These are phyloP conservation scores for Neogobius melanostomus DNA, from an alignment of 2,113 vertebrate species.

Conservation along the genomic window DNA sequence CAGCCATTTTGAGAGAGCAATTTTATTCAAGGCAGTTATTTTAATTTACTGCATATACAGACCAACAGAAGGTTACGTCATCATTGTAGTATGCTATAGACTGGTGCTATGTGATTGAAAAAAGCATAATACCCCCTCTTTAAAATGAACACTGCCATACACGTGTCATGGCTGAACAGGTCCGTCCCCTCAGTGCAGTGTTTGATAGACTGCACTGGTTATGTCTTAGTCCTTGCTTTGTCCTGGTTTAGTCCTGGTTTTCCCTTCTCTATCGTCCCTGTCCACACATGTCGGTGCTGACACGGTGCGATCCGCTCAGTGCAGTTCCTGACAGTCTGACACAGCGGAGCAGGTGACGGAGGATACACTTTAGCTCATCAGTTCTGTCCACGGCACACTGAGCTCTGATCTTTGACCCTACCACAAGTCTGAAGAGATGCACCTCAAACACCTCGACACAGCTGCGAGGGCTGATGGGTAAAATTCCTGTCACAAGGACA, in stretches of 20 bases:
- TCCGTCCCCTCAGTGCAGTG: no score
- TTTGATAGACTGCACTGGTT: no score
- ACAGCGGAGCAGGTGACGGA: constrained; percentile 64
- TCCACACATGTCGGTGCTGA: constrained; percentile 29
- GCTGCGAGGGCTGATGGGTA: constrained; percentile 1
- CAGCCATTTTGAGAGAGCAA: no score
- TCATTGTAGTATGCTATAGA: no score
- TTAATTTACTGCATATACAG: no score
- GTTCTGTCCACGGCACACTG: constrained; percentile 44
- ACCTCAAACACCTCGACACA: neutral
- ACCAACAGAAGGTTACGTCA: no score
- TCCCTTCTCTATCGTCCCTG: neutral
- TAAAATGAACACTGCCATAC: no score
- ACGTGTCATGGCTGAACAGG: no score
- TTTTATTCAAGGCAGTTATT: no score
- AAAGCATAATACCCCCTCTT: no score
- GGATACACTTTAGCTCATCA: constrained; percentile 51
- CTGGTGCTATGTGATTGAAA: no score
- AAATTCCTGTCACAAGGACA: neutral
- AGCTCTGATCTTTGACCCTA: constrained; percentile 38
- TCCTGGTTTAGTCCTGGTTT: constrained; percentile 1
- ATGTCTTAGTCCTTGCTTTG: neutral
- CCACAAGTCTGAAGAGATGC: constrained; percentile 1
- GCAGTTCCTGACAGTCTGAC: constrained; percentile 48
- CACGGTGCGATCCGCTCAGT: constrained; percentile 21